Evolutionary conservation across 2,888 invertebrate genomes (phyloP), one percentile per base, ranked within the genome.

Genomic region (Eumacrocentrus americanus): DNA sequence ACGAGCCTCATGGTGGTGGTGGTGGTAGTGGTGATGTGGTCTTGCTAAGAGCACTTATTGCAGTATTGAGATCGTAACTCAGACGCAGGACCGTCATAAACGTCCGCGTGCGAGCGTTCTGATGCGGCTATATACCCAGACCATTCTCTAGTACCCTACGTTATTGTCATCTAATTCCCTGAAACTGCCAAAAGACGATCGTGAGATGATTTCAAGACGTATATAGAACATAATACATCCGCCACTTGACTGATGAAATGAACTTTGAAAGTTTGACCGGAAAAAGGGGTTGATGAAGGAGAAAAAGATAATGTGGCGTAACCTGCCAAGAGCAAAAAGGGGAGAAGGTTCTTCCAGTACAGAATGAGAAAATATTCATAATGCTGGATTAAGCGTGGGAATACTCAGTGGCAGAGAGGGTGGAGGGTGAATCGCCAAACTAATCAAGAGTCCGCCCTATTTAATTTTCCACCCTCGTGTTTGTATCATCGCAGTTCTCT

Each of bases 1-100:
- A 44, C 38, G 46, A 52, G 18, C 35, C 7, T 22, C 34, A 9
- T 34, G 55, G 38, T 16, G 29, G 70, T 72, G 68, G 69, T 71
- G 72, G n/a, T n/a, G n/a, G n/a, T n/a, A n/a, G n/a, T n/a, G n/a
- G n/a, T n/a, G n/a, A n/a, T n/a, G n/a, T 70, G 71, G 69, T 72
- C 62, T 67, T 38, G 67, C 72, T 75, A 74, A 77, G 71, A 76
- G 72, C 76, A 73, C 74, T 77, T 79, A 77, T 78, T 77, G 73
- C 77, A 71, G 76, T 76, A 79, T 78, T 77, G 77, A 72, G 75
- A 78, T 74, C 77, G 75, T 79, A 79, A 79, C 73, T 79, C 76
- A 77, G 73, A 58, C 63, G 62, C 69, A 67, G 68, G 62, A 64
- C 67, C 69, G 73, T 78, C 79, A 76, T 79, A 79, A 79, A 79